phyloP scores from a whole-genome alignment of 2,888 invertebrate species.

The Hypomecis punctinalis region DNA sequence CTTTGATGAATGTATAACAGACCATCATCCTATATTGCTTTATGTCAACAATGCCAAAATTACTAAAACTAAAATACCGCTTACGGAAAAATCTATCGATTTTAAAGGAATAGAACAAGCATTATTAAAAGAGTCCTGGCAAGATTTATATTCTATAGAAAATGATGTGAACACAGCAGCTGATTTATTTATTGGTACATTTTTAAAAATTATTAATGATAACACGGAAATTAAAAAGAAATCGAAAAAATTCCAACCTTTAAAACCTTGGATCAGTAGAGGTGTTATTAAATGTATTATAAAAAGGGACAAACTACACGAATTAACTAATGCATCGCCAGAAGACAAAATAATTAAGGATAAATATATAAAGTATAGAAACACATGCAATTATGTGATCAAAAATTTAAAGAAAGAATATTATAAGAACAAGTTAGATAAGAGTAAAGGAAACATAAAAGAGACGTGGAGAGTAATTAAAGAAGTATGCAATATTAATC shows the following conservation, averaged over 20 bases:
- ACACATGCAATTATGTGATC: no score
- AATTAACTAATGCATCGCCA: neutral
- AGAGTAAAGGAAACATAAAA: no score
- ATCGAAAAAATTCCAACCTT: neutral
- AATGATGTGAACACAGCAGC: neutral
- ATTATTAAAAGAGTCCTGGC: neutral
- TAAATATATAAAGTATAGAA: no score
- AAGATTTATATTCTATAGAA: neutral
- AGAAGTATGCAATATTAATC: no score
- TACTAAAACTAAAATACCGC: no score
- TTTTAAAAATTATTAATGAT: neutral
- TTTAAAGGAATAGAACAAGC: neutral
- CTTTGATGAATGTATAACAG: no score
- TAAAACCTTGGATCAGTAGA: slow-evolving; percentile 9
- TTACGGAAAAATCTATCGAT: neutral
- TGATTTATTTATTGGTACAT: neutral
- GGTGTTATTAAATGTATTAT: neutral
- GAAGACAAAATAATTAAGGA: neutral
- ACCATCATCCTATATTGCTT: no score
- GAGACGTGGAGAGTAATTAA: no score
- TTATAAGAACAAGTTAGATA: no score
- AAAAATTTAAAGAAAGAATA: no score
- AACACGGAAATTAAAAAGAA: neutral
- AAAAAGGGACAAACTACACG: slow-evolving; percentile 5
- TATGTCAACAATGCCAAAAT: no score